Base-by-base conservation (phyloP, 2,797 vertebrate species). In the Diceros bicornis region DNA sequence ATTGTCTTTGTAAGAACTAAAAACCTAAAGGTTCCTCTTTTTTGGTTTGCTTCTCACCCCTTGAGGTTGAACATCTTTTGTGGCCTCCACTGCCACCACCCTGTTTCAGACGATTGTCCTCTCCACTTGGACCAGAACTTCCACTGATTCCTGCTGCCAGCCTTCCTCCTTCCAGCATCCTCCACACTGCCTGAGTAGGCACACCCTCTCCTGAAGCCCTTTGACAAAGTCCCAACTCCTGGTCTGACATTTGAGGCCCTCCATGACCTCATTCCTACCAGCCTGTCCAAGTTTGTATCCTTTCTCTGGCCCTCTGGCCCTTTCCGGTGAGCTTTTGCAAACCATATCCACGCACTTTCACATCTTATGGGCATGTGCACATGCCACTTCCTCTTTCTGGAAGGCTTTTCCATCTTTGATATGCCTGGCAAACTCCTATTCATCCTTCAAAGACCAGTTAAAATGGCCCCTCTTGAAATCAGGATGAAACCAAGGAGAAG, bases 81-180 rank as follows among this genome's bases (percentile, higher is more conserved):
- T 3, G 2, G 25, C 50, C 37, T 18, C 32, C 10, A 0, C 12
- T 27, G 4, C 10, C 13, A 29, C 55, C 17, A 4, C 6, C 16
- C 27, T 69, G 2, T 29, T 57, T 72, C 7, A 16, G 21, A 34
- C 47, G 75, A 62, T 6, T 29, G 57, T 44, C 34, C 62, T 21
- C 69, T 17, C 44, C 13, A 16, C 6, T 21, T 25, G 14, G 32
- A 47, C 89, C 47, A 64, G 7, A 17, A 21, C 13, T 41, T 68
- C 52, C 23, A 2, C 47, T 10, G 55, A 20, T 55, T 59, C 64
- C 87, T n/a, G 64, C 37, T 44, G 34, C 74, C 12, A 6, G 44
- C 3, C 4, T 8, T 29, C 47, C 17, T 18, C 12, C 18, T 34
- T 12, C 4, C 0, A 4, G 29, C 0, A 11, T 4, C 34, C 21